Percentiles rank a stretch among this genome's conserved stretches.
These are phyloP conservation scores for Halichoerus grypus DNA, from an alignment of 2,113 vertebrate genomes.

Conservation along the genomic window DNA sequence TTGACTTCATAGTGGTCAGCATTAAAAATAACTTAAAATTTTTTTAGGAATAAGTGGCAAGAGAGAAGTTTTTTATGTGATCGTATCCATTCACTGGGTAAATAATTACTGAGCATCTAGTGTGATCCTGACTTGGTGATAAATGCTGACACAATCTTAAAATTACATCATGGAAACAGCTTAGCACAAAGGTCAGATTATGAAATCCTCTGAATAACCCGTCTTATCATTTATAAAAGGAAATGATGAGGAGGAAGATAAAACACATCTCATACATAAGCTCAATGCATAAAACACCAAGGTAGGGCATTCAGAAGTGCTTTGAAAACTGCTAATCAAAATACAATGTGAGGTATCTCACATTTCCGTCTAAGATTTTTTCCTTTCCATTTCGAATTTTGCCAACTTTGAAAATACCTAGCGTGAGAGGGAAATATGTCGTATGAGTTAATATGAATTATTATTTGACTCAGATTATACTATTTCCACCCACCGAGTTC, in stretches of 20 bases:
- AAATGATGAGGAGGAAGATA: background rate
- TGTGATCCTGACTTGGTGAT: background rate
- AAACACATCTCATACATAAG: background rate
- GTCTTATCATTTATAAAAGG: background rate
- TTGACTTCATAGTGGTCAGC: background rate
- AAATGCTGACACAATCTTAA: background rate
- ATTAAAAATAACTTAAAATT: background rate
- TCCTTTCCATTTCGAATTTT: conserved; percentile 52
- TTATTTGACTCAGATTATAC: conserved; percentile 6
- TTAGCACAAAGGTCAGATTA: background rate
- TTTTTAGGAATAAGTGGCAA: background rate
- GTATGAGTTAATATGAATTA: background rate
- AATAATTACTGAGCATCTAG: background rate
- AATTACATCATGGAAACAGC: background rate
- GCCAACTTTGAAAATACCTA: conserved; percentile 23
- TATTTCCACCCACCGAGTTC: conserved; percentile 22
- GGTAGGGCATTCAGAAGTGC: background rate
- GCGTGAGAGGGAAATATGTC: background rate
- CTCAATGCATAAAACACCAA: background rate
- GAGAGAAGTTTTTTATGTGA: background rate
- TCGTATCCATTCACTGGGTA: background rate
- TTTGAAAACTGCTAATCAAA: background rate
- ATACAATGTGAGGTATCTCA: background rate
- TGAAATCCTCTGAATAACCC: background rate
- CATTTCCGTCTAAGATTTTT: conserved; percentile 54